A percentile compares a stretch with the other conserved stretches of the same genome.
These are phyloP conservation scores for Lucilia cuprina DNA, from an alignment of 1,140 invertebrate species.

Conservation along the genomic window DNA sequence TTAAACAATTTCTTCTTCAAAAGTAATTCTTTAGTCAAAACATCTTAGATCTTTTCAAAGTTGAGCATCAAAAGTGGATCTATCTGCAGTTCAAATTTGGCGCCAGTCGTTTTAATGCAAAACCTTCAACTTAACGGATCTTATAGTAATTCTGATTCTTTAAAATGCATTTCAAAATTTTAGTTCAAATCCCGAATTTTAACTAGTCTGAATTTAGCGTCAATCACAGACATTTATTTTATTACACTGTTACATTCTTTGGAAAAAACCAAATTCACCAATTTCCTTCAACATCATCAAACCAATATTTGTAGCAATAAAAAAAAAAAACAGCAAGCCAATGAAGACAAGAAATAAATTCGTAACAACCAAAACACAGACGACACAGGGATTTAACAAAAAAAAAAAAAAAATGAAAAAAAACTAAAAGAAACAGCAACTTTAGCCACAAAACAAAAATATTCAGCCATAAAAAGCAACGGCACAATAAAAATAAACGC, in stretches of 20 bases:
- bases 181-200: no score
- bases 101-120: no score
- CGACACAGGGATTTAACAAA: slow-evolving; percentile 13
- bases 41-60: no score
- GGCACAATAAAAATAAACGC: slow-evolving; percentile 25
- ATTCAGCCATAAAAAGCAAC: slow-evolving; percentile 23
- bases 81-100: no score
- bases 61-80: no score
- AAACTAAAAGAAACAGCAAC: neutral
- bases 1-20: no score
- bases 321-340: neutral
- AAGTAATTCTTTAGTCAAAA: no score
- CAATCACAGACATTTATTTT: no score
- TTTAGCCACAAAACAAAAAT: neutral
- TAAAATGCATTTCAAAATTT: no score
- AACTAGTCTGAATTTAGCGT: no score
- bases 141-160: no score
- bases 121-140: no score
- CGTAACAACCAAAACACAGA: neutral
- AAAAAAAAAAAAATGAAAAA: neutral
- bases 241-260: neutral
- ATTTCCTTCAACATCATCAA: neutral
- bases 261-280: neutral
- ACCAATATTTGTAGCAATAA: neutral
- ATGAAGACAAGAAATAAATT: slow-evolving; percentile 18